Conservation (phyloP, 2,797 vertebrate genomes). For the Intellagama lesueurii region DNA sequence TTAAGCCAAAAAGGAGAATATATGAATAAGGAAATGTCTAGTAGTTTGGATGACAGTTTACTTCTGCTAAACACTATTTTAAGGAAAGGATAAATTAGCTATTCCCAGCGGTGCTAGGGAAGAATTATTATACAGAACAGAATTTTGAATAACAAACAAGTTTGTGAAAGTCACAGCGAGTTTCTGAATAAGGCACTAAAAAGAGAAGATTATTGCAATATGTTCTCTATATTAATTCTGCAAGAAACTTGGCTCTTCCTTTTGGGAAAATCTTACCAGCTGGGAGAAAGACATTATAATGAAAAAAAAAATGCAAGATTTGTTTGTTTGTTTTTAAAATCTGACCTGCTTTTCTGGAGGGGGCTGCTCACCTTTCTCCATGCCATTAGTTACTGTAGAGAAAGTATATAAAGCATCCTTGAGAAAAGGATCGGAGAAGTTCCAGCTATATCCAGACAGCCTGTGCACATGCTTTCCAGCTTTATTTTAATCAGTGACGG, state of each 20-base stretch:
- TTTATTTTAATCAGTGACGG: conserved; percentile 17
- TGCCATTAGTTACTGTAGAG: conserved; percentile 55
- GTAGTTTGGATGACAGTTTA: neutral
- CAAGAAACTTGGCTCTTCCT: conserved; percentile 2
- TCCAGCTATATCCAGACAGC: conserved; percentile 32
- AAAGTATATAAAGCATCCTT: conserved; percentile 51
- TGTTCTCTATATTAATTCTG: conserved; percentile 3
- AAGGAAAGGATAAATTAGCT: conserved; percentile 11
- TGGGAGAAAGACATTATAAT: conserved; percentile 24
- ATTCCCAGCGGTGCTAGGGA: neutral
- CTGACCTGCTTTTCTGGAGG: conserved; percentile 41
- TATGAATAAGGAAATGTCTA: neutral
- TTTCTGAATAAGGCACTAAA: conserved; percentile 4
- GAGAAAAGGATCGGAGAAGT: conserved; percentile 50
- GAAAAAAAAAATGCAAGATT: conserved; percentile 38
- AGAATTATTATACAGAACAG: conserved; percentile 13
- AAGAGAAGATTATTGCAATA: neutral
- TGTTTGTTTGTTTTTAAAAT: conserved; percentile 5
- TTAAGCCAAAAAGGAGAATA: neutral
- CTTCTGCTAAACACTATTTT: conserved; percentile 17
- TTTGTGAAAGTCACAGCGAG: conserved; percentile 5
- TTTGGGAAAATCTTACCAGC: neutral
- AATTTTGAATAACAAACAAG: conserved; percentile 22
- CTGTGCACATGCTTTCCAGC: conserved; percentile 9
- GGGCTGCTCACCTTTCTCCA: conserved; percentile 55